Base-by-base conservation (phyloP, 2,797 vertebrate species). In the Sebastes oblongus region DNA sequence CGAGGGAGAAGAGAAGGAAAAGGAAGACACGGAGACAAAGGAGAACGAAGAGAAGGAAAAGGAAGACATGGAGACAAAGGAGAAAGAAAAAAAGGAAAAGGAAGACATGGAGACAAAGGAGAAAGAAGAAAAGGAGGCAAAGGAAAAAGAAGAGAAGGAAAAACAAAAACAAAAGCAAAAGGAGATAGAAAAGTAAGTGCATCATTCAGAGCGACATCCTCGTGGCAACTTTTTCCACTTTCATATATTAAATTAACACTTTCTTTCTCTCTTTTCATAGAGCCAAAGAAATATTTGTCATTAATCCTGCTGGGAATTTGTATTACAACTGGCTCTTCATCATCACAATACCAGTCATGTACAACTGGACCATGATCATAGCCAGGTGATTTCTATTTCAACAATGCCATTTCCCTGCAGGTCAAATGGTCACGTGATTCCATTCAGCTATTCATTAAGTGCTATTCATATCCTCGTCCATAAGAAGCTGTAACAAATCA, bases 311-410 rank as follows among this genome's bases (percentile, higher is more conserved):
- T 13, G 97, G 97, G 90, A 97, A 95, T 82, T 81, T 91, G 5
- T 99, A 99, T 89, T 99, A 99, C 93, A 96, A 98, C 84, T 99
- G 98, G 98, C 91, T 99, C 72, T 96, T 98, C 71, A 92, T 98
- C 87, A 99, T 99, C 91, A 96, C 97, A 25, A 27, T 98, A 65
- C 98, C 98, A 16, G 97, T 99, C 84, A 98, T 99, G 98, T 99
- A 99, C 95, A 99, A 99, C 90, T 99, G 98, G 98, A 98, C 97
- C 54, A 96, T 97, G 94, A 94, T 99, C 83, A 98, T 99, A 55
- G 98, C 97, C 84, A 98, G 98, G 98, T 99, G 91, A 95, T 66
- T 32, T 34, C 20, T 13, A 9, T 14, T 10, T 32, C 8, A 69
- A 18, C 61, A 62, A 7, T 30, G 11, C 36, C 46, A 12, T 66